Percentiles rank a stretch among this genome's conserved stretches.
These are phyloP conservation scores for Scaptodrosophila latifasciaeformis DNA, from an alignment of 2,888 invertebrate genomes.

Conservation along the genomic window DNA sequence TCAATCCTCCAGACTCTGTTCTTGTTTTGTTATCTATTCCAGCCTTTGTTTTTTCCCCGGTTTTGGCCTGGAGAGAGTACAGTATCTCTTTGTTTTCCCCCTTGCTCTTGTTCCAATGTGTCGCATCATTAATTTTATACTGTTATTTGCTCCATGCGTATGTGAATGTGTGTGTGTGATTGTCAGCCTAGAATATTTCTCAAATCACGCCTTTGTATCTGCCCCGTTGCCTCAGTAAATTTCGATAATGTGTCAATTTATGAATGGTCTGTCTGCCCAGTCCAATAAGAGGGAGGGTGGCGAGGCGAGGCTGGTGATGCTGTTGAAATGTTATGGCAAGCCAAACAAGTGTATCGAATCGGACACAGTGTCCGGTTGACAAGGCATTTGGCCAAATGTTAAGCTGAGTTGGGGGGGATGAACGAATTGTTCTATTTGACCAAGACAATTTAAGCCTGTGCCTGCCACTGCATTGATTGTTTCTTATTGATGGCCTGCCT, in stretches of 20 bases:
- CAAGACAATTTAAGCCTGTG: constrained; percentile 53
- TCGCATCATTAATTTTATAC: constrained; percentile 65
- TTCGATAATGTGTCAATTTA: constrained; percentile 68
- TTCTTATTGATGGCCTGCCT: constrained; percentile 55
- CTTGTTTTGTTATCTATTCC: constrained; percentile 6
- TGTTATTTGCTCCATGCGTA: constrained; percentile 45
- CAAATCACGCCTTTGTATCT: constrained; percentile 51
- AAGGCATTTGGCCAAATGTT: background rate
- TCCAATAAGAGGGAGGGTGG: too few relatives aligned
- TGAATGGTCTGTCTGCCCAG: constrained; percentile 46
- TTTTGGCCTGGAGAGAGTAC: too few relatives aligned
- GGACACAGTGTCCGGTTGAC: background rate
- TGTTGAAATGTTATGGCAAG: background rate
- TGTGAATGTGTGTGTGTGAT: too few relatives aligned
- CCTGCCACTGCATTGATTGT: constrained; percentile 67
- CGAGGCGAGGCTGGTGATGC: constrained; percentile 25
- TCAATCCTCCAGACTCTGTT: background rate
- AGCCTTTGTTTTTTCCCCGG: constrained; percentile 8
- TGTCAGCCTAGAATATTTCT: constrained; percentile 18
- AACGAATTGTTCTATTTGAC: constrained; percentile 31
- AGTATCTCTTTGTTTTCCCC: constrained; percentile 3
- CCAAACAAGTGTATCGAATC: too few relatives aligned
- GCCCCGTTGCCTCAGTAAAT: constrained; percentile 48
- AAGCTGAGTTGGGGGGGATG: background rate
- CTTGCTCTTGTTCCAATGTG: constrained; percentile 40